Evolutionary conservation across 2,797 vertebrate genomes (phyloP), one percentile per base, ranked within the genome.

Genomic region (Phrynocephalus guinanensis): DNA sequence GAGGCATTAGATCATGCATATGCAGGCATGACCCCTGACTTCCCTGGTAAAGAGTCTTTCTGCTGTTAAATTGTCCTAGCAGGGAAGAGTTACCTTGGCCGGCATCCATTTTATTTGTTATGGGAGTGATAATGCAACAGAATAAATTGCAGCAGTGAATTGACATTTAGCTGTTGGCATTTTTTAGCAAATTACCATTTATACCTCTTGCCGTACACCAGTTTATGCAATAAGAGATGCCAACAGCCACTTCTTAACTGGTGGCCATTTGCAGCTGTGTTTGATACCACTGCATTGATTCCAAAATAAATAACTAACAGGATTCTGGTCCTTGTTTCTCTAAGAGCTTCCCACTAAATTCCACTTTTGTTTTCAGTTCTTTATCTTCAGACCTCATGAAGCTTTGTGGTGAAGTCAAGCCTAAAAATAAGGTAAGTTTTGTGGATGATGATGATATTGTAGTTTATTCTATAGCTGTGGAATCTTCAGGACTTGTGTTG

Each of bases 311-410:
- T 63, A 63, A 63, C 60, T 63, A 63, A 63, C 20, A 63, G 60
- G 60, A 63, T 63, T 63, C 20, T 48, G 5, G 10, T 18, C 0
- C 3, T 79, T 73, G 60, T 1, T 22, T 86, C 68, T 38, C 48
- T 7, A 1, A 85, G 52, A 90, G 75, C 87, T 92, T 85, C n/a
- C 91, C 88, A 93, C 22, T 82, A 24, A 79, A 16, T 70, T 91
- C 48, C 82, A 88, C 60, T 91, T 94, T 95, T 96, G 68, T 33
- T 81, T 97, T 82, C 93, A 99, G 99, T 95, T 97, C 97, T 0
- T 95, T 99, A 88, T 97, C 98, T 86, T 97, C 98, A 70, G 99
- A 99, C 93, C 97, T 99, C 48, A 96, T 99, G 98, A 99, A 98
- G 95, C 96, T 99, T 86, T 99, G 98, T 92, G 98, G 98, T 86